Conservation (phyloP, 2,888 invertebrate species). For the Heliconius charithonia region DNA sequence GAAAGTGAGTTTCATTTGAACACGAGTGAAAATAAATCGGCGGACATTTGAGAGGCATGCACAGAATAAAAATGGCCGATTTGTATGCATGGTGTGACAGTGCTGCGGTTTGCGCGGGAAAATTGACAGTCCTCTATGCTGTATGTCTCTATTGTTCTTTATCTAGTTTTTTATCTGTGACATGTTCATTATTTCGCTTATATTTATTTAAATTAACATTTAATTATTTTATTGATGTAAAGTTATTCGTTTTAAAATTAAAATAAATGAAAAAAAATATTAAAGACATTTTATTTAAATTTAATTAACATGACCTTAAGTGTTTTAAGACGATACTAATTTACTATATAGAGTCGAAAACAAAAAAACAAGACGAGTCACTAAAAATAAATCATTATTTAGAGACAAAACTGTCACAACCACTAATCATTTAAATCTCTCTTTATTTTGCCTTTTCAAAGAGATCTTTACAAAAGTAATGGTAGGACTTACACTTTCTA, state of each 20-base stretch:
- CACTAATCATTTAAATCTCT: background rate
- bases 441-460: background rate
- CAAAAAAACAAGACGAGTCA: background rate
- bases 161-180: constrained; percentile 43
- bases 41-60: constrained; percentile 57
- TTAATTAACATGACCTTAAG: too few relatives aligned
- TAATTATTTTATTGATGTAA: background rate
- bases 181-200: constrained; percentile 35
- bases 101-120: constrained; percentile 51
- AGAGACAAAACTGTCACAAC: background rate
- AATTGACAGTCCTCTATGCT: constrained; percentile 49
- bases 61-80: constrained; percentile 59
- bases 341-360: background rate
- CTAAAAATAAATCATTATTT: background rate
- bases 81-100: constrained; percentile 49
- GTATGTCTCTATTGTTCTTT: constrained; percentile 27
- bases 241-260: too few relatives aligned
- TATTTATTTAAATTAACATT: background rate
- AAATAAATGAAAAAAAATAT: too few relatives aligned
- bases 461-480: constrained; percentile 8
- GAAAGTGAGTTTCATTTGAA: constrained; percentile 74
- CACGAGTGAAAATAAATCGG: constrained; percentile 69
- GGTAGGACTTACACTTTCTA: constrained; percentile 29
- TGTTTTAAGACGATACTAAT: background rate
- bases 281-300: too few relatives aligned